Percentiles rank a stretch among this genome's conserved stretches.
Evolutionary conservation across 2,888 invertebrate species (phyloP).

Genomic region (Melolontha melolontha): DNA sequence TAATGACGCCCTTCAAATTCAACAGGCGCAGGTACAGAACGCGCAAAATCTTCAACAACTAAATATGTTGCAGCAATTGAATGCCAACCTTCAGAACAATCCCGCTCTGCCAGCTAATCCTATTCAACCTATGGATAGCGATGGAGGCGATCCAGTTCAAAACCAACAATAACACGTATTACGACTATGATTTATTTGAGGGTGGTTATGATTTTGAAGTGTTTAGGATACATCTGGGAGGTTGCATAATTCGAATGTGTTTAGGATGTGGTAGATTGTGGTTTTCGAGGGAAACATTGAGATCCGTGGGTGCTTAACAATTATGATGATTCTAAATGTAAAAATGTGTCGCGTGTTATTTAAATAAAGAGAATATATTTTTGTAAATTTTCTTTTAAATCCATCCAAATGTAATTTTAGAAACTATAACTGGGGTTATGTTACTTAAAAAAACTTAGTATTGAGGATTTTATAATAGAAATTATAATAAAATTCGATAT

Average conservation of each 20-base stretch:
- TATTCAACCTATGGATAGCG: conserved; percentile 50
- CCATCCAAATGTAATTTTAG: conserved; percentile 9
- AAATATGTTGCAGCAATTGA: conserved; percentile 63
- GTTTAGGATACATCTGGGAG: background rate
- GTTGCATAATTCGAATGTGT: too few relatives aligned
- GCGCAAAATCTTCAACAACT: conserved; percentile 62
- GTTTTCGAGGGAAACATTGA: too few relatives aligned
- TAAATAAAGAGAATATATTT: background rate
- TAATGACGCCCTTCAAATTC: conserved; percentile 51
- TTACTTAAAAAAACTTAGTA: conserved; percentile 41
- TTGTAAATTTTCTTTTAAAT: conserved; percentile 23
- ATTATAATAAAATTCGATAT: conserved; percentile 35
- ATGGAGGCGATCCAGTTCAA: conserved; percentile 38
- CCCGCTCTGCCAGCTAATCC: conserved; percentile 48
- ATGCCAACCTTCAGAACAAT: conserved; percentile 58
- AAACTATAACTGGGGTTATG: conserved; percentile 13
- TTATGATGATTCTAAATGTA: background rate
- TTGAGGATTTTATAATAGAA: conserved; percentile 45
- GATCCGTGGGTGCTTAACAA: background rate
- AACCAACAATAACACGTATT: conserved; percentile 9
- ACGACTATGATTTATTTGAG: background rate
- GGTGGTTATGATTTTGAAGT: too few relatives aligned
- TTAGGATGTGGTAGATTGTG: too few relatives aligned
- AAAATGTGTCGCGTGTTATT: conserved; percentile 7
- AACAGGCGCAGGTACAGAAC: conserved; percentile 53